A percentile compares a stretch with the other conserved stretches of the same genome.
Conservation (phyloP, 2,888 invertebrate species). For the Ectemnius continuus region DNA sequence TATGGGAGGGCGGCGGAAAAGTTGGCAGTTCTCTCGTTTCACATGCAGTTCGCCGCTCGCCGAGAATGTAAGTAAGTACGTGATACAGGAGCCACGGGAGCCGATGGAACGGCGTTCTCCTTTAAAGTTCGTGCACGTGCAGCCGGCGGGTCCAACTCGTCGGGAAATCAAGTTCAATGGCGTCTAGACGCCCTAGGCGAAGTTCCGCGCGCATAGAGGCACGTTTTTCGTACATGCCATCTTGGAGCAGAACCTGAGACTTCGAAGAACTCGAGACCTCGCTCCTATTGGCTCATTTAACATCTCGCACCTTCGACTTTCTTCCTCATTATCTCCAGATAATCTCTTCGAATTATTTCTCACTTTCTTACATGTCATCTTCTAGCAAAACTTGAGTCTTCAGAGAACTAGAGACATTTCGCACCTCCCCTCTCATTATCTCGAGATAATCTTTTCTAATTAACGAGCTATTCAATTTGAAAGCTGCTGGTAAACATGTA, state of each 20-base stretch:
- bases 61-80: conserved; percentile 29
- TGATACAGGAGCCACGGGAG: conserved; percentile 43
- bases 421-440: too few relatives aligned
- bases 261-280: conserved; percentile 21
- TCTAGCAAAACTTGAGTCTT: too few relatives aligned
- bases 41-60: conserved; percentile 30
- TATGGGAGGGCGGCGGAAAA: conserved; percentile 6
- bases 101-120: conserved; percentile 34
- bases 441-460: too few relatives aligned
- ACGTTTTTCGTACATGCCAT: conserved; percentile 24
- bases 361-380: too few relatives aligned
- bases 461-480: too few relatives aligned
- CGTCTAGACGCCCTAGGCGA: conserved; percentile 43
- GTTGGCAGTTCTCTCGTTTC: conserved; percentile 29
- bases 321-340: too few relatives aligned
- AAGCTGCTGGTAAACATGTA: too few relatives aligned
- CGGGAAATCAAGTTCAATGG: conserved; percentile 68
- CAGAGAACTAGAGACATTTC: too few relatives aligned
- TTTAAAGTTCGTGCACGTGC: conserved; percentile 59
- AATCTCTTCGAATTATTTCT: too few relatives aligned
- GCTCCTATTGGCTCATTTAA: too few relatives aligned
- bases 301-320: too few relatives aligned
- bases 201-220: conserved; percentile 34
- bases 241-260: conserved; percentile 15
- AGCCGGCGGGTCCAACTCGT: conserved; percentile 36